A percentile compares a stretch with the other conserved stretches of the same genome.
Evolutionary conservation across 1,140 invertebrate genomes (phyloP).

Genomic region (Drosophila pseudoobscura): DNA sequence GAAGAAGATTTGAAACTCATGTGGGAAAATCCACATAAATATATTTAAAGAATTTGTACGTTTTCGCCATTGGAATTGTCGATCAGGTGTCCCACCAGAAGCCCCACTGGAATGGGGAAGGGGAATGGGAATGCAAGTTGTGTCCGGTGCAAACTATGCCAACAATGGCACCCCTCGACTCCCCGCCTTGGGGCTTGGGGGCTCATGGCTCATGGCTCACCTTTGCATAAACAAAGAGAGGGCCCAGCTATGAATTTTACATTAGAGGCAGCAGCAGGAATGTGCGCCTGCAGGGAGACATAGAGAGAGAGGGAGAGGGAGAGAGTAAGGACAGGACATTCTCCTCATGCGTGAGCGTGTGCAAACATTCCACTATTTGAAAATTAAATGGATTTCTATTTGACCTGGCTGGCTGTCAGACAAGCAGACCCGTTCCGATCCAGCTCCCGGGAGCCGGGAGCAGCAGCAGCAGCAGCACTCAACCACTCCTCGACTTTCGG

Average conservation of each 20-base stretch:
- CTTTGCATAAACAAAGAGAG: constrained; percentile 41
- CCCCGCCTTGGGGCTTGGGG: no score
- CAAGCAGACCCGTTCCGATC: constrained; percentile 14
- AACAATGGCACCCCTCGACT: constrained; percentile 23
- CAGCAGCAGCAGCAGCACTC: background rate
- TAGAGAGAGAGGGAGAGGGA: constrained; percentile 6
- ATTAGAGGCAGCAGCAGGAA: constrained; percentile 28
- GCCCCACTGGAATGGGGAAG: background rate
- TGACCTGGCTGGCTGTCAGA: constrained; percentile 50
- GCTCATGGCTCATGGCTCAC: constrained; percentile 1
- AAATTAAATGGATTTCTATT: constrained; percentile 82
- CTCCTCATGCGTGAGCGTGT: constrained; percentile 34
- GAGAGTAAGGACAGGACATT: constrained; percentile 14
- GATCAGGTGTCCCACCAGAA: background rate
- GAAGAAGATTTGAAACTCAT: no score
- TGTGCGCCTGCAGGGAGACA: constrained; percentile 1
- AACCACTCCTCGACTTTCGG: constrained; percentile 30
- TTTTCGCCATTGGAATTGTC: background rate
- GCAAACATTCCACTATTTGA: constrained; percentile 71
- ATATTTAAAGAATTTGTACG: no score
- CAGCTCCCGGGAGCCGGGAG: constrained; percentile 15
- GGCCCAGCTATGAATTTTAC: constrained; percentile 39
- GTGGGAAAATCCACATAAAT: no score
- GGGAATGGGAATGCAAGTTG: constrained; percentile 30
- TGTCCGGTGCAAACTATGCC: constrained; percentile 45